Evolutionary conservation across 2,113 vertebrate genomes (phyloP), one percentile per base, ranked within the genome.

Genomic region (Megalops atlanticus): DNA sequence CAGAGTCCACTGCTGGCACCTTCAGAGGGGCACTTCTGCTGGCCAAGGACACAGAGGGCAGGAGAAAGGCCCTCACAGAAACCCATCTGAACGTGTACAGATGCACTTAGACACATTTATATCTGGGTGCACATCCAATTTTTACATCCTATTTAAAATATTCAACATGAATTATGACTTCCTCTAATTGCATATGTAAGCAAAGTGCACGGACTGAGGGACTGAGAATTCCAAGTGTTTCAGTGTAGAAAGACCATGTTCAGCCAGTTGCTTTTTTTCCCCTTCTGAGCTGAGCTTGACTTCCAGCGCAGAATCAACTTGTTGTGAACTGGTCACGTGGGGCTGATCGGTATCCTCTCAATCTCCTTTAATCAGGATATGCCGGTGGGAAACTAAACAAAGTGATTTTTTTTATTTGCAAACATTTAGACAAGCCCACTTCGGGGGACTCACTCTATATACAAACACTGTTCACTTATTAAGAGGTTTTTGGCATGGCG

Each of bases 331-430:
- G 31, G n/a, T 64, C 58, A 31, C 31, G 27, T 64, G 8, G 24
- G 31, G 4, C 2, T 58, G 21, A 58, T 74, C 8, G 40, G 43
- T 83, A 84, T 85, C 84, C 69, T 35, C n/a, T 69, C 45, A 16
- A 82, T 83, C 77, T 83, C 45, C 31, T 49, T 24, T 31, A 85
- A 82, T 86, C 78, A 78, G 33, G 33, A 36, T 45, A 79, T 64
- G 43, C 68, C 81, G 45, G 49, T 49, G 80, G 21, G 24, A 86
- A 81, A 38, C 68, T 75, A 84, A 86, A 86, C 84, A 85, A 36
- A 80, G 73, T 14, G 27, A 36, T 35, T 15, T 36, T 77, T 76
- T 47, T 40, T 45, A 1, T n/a, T n/a, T n/a, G 36, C 74, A 80
- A 85, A 77, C 73, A 84, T 75, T 73, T 86, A 43, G 54, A 69